Percentiles rank a stretch among this genome's conserved stretches.
phyloP scores from a whole-genome alignment of 2,888 invertebrate species.

The Pterostichus madidus region DNA sequence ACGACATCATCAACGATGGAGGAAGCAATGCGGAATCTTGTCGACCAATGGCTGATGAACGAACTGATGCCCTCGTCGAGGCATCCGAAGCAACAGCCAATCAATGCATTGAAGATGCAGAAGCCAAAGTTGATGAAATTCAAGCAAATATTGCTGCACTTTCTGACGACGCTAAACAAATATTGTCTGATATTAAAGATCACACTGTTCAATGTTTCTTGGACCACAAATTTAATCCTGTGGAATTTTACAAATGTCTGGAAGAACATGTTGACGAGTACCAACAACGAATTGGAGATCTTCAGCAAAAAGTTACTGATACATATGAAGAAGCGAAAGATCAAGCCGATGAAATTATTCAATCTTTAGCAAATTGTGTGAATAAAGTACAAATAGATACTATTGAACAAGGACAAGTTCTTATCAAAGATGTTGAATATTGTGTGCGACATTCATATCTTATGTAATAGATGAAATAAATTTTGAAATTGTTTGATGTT shows the following conservation, averaged over 20 bases:
- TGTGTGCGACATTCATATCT: background rate
- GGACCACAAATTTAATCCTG: conserved; percentile 34
- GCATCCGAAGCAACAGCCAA: conserved; percentile 20
- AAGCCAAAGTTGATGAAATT: conserved; percentile 9
- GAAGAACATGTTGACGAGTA: conserved; percentile 6
- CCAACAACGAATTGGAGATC: conserved; percentile 11
- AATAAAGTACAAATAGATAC: conserved; percentile 41
- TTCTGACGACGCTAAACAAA: background rate
- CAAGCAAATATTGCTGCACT: conserved; percentile 4
- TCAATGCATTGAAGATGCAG: conserved; percentile 13
- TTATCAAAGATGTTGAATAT: conserved; percentile 17
- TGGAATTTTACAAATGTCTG: conserved; percentile 38
- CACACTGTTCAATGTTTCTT: background rate
- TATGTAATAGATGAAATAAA: background rate
- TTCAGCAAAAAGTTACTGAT: conserved; percentile 27
- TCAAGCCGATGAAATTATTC: conserved; percentile 2
- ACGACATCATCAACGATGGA: conserved; percentile 32
- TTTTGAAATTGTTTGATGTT: too few relatives aligned
- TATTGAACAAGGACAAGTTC: conserved; percentile 41
- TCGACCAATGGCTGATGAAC: conserved; percentile 4
- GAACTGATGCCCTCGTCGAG: conserved; percentile 1
- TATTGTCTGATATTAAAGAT: conserved; percentile 6
- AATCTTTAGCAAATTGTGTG: conserved; percentile 31
- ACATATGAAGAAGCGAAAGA: background rate
- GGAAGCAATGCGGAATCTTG: conserved; percentile 40